phyloP scores from a whole-genome alignment of 1,140 invertebrate genomes.

The Drosophila dunni region DNA sequence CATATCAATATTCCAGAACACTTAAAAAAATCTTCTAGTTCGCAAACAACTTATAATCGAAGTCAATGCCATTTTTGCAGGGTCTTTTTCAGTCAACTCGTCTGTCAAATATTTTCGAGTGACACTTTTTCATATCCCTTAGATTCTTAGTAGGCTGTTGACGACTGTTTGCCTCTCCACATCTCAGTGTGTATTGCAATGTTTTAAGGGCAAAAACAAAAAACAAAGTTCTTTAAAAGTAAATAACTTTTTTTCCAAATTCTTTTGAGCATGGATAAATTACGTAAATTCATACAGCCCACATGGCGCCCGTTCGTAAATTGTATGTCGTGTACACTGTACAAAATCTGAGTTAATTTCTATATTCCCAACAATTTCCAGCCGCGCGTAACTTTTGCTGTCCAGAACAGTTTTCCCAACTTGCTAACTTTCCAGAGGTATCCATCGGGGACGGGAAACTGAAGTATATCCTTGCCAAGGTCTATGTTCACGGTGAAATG shows the following conservation, averaged over 20 bases:
- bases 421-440: constrained; percentile 32
- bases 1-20: too few relatives aligned
- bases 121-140: neutral
- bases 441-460: constrained; percentile 47
- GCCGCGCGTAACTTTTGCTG: constrained; percentile 40
- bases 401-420: neutral
- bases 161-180: neutral
- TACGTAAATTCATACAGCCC: constrained; percentile 36
- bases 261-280: constrained; percentile 46
- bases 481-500: constrained; percentile 59
- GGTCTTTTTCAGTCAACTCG: too few relatives aligned
- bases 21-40: too few relatives aligned
- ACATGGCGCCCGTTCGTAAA: constrained; percentile 37
- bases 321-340: constrained; percentile 11
- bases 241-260: constrained; percentile 1
- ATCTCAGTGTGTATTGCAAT: neutral
- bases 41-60: too few relatives aligned
- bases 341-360: neutral
- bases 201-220: neutral
- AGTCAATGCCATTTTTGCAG: too few relatives aligned
- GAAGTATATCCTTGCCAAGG: constrained; percentile 58
- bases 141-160: neutral
- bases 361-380: neutral
- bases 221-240: neutral
- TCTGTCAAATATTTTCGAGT: neutral